These are phyloP conservation scores for Tridacna gigas DNA, from an alignment of 2,888 invertebrate species.

Conservation along the genomic window DNA sequence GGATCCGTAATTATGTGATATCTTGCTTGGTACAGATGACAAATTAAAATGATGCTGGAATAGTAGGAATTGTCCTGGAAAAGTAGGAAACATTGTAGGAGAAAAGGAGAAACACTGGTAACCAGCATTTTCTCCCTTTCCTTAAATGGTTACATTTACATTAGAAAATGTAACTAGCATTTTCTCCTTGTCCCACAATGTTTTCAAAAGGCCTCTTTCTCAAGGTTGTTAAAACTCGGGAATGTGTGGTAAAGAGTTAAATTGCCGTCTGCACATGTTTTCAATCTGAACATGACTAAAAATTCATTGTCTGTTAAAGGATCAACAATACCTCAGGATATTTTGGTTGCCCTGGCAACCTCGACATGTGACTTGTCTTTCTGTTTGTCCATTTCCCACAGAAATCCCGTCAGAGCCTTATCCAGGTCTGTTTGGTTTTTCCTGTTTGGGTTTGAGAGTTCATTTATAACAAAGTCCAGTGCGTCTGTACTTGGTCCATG, in stretches of 20 bases:
- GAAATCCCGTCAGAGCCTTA: constrained; percentile 56
- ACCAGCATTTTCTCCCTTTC: background rate
- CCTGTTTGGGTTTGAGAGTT: constrained; percentile 59
- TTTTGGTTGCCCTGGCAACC: constrained; percentile 62
- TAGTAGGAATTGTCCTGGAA: too few species aligned
- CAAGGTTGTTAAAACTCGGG: too few species aligned
- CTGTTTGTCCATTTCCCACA: constrained; percentile 60
- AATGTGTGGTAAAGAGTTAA: too few species aligned
- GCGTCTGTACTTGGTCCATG: constrained; percentile 58
- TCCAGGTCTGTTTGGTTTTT: constrained; percentile 68
- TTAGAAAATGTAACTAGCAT: background rate
- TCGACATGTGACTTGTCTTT: constrained; percentile 60
- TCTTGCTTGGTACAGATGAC: too few species aligned
- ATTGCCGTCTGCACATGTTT: too few species aligned
- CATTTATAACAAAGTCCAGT: constrained; percentile 57
- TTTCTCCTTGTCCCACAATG: too few species aligned
- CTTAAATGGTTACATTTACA: background rate
- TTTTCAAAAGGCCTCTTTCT: too few species aligned
- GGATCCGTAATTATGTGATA: too few species aligned
- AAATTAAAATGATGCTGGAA: too few species aligned
- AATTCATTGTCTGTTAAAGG: too few species aligned
- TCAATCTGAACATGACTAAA: too few species aligned
- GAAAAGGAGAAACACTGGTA: background rate
- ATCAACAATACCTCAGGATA: constrained; percentile 74
- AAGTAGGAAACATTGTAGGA: background rate